Evolutionary conservation across 2,113 vertebrate species (phyloP).

Genomic region (Silurus glanis): DNA sequence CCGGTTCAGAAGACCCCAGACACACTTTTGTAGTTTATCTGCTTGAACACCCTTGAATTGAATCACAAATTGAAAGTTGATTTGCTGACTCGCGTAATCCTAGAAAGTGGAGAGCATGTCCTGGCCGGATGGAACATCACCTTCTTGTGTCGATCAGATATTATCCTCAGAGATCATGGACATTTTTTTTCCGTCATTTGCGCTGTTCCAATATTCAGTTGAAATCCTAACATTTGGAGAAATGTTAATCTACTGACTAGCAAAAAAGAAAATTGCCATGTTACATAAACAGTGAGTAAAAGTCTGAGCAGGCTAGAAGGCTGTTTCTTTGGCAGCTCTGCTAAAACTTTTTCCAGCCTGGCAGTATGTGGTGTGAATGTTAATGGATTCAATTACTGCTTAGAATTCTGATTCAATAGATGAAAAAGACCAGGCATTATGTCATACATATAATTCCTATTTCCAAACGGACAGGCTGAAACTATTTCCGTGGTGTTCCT

Average conservation of each 20-base stretch:
- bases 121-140: background rate
- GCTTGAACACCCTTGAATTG: background rate
- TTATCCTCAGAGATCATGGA: too few species aligned
- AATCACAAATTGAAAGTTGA: constrained; percentile 5
- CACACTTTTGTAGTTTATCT: constrained; percentile 4
- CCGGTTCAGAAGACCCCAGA: background rate
- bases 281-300: constrained; percentile 12
- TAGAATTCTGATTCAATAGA: background rate
- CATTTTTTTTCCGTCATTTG: background rate
- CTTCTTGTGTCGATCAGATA: background rate
- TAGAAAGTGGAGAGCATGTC: background rate
- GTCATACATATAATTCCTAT: background rate
- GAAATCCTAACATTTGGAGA: background rate
- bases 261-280: background rate
- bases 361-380: constrained; percentile 9
- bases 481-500: background rate
- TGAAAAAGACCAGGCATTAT: background rate
- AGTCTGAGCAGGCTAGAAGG: background rate
- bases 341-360: background rate
- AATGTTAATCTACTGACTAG: background rate
- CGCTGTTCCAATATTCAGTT: background rate
- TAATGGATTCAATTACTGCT: constrained; percentile 11
- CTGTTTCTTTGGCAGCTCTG: constrained; percentile 2
- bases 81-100: background rate
- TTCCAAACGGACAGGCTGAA: background rate